phyloP scores from a whole-genome alignment of 2,797 vertebrate species.

The Clarias platycephalus region DNA sequence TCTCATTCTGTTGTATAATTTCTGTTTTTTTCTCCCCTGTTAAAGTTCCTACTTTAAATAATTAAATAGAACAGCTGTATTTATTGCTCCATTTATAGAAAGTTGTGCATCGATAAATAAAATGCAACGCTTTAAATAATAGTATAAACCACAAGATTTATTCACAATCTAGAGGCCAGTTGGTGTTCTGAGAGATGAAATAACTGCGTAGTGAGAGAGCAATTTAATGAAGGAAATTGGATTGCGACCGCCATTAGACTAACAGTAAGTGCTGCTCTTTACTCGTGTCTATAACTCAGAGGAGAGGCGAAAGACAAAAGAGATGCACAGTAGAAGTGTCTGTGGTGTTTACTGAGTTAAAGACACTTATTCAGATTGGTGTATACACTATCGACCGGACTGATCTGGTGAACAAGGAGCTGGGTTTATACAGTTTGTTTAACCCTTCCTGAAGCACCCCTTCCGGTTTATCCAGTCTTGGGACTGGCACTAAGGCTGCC shows the following conservation, averaged over 20 bases:
- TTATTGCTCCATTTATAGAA: not conserved
- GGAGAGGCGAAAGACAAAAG: not conserved
- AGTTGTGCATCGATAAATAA: not conserved
- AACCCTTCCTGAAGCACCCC: too few relatives aligned
- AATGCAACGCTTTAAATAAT: not conserved
- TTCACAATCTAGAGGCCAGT: not conserved
- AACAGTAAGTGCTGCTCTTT: slow-evolving; percentile 24
- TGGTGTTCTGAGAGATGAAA: not conserved
- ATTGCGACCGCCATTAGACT: slow-evolving; percentile 25
- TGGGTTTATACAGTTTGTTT: too few relatives aligned
- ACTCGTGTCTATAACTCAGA: slow-evolving; percentile 1
- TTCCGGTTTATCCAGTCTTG: too few relatives aligned
- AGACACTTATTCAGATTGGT: not conserved
- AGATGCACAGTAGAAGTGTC: not conserved
- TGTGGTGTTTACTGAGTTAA: not conserved
- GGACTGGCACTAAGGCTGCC: too few relatives aligned
- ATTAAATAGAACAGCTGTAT: not conserved
- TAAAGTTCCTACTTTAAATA: not conserved
- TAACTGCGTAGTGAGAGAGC: not conserved
- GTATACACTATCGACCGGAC: not conserved
- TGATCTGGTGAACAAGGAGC: too few relatives aligned
- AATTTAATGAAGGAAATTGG: slow-evolving; percentile 25
- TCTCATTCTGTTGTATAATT: not conserved
- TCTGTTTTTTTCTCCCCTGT: not conserved
- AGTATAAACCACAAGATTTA: not conserved